Evolutionary conservation across 2,113 vertebrate species (phyloP), one percentile per base, ranked within the genome.

Genomic region (Struthio camelus): DNA sequence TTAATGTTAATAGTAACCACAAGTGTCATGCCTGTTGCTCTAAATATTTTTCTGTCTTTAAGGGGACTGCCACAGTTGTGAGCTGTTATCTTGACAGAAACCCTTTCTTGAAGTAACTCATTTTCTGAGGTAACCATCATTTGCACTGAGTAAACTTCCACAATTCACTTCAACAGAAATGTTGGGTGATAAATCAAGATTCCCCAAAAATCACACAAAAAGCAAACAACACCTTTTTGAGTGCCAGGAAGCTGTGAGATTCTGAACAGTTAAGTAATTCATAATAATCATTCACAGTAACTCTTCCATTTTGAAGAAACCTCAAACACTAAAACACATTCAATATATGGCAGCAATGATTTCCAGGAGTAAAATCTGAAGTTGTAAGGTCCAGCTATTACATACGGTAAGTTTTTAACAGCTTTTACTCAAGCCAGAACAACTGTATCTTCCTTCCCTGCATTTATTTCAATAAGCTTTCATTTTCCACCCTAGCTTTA

Each of bases 401-500:
- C 56, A 87, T 72, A 82, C 38, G 24, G n/a, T n/a, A 82, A 51
- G 38, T 36, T 72, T 85, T 34, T 27, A 93, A 82, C 34, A 91
- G 48, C 58, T 92, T 44, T 48, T 88, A 36, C 28, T 50, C 58
- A 69, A 77, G 58, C 25, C 82, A 77, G 27, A 94, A 80, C 9
- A 88, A 79, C 40, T 84, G 10, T 65, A 53, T 56, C 18, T 85
- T 88, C 58, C 22, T 19, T 65, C 82, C 53, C 14, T 51, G 6
- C 75, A 76, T 85, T 91, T 94, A 69, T 79, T 97, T 92, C 76
- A 72, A 62, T 50, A 87, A 75, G 14, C 10, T 89, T 73, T 87
- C 40, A 28, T 78, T 75, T 85, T 89, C 81, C 51, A 75, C 73
- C 54, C 40, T n/a, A 61, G 65, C 25, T 91, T 84, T 50, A 66